Evolutionary conservation across 2,797 vertebrate species (phyloP), one percentile per base, ranked within the genome.

Genomic region (Notamacropus eugenii): DNA sequence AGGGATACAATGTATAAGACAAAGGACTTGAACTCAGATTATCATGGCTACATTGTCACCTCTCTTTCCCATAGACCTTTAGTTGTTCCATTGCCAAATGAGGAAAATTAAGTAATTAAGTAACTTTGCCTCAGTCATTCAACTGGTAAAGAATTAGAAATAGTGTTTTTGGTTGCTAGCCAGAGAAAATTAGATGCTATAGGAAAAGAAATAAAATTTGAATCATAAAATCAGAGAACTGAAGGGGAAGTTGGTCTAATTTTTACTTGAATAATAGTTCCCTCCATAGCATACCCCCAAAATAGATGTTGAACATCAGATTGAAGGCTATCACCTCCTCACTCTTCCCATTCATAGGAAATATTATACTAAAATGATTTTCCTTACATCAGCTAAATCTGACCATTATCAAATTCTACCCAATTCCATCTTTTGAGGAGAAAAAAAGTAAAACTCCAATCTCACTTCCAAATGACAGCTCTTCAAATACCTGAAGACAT

Each of bases 141-240:
- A 16, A 0, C 6, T 22, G 16, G 16, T 9, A 24, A 22, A 74
- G 6, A 74, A 22, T 74, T 40, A 22, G n/a, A 74, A 74, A 40
- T 40, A 19, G 6, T 74, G 16, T 74, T 74, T 58, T 74, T 40
- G n/a, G 6, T 14, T 14, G 0, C 58, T n/a, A 40, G 59, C 0
- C 5, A 14, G 34, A 50, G 87, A 6, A 1, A 28, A 3, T 28
- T 55, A 24, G 14, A 13, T 34, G 0, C 2, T 9, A n/a, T 50
- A 54, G 14, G 28, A 82, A 0, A 58, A 27, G 55, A 92, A 74
- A 40, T 40, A 74, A 74, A 40, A 22, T 74, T 74, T 74, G 5
- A 22, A 40, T 74, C 12, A 54, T 2, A 11, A n/a, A 9, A 14
- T 0, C 14, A 40, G 0, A 93, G 24, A 29, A 58, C 0, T 3